Conservation (phyloP, 2,113 vertebrate genomes). For the Rhinoderma darwinii region DNA sequence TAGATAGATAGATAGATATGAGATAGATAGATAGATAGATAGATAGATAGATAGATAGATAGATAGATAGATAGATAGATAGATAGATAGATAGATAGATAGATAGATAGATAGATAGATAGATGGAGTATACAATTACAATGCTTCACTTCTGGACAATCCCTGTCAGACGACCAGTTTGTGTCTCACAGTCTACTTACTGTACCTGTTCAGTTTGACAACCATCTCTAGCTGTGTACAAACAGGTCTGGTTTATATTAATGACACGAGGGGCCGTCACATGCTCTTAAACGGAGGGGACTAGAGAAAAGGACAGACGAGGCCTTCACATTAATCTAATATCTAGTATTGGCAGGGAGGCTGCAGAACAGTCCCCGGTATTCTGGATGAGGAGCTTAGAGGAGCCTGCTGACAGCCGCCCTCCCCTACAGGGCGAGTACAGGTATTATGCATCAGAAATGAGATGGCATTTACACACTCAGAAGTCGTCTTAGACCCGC, state of each 20-base stretch:
- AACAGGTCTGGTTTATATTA: neutral
- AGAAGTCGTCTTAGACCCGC: neutral
- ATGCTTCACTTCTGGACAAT: no score
- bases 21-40: no score
- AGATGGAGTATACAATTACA: no score
- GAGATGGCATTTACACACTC: constrained; percentile 47
- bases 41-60: no score
- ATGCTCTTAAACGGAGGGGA: neutral
- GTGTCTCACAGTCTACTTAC: no score
- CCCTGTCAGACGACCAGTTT: no score
- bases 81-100: no score
- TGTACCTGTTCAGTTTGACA: no score
- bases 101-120: no score
- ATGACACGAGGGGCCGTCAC: neutral
- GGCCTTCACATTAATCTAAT: neutral
- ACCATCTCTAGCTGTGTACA: no score
- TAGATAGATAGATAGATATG: no score
- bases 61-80: no score
- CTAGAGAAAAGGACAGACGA: neutral
- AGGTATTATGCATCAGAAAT: constrained; percentile 48
- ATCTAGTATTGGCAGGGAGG: neutral
- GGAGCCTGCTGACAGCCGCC: neutral
- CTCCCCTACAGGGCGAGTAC: neutral
- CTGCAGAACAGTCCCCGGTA: neutral
- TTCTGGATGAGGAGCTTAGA: neutral